Evolutionary conservation across 2,888 invertebrate genomes (phyloP).

Genomic region (Myopa tessellatipennis): DNA sequence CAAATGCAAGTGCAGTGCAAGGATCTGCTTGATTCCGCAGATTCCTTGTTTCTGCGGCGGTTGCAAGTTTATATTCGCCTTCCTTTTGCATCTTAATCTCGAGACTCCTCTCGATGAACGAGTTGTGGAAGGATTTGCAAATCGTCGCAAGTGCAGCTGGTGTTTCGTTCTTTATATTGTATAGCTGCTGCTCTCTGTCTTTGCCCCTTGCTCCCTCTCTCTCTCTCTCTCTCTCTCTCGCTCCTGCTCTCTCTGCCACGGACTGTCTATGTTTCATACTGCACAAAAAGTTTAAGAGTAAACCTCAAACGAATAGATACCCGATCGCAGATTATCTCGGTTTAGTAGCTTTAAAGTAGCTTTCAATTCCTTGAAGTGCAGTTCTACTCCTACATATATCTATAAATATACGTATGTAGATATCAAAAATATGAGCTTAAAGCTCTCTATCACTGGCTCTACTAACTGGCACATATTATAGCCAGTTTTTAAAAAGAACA

Average conservation of each 20-base stretch:
- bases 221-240: background rate
- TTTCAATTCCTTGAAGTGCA: no score
- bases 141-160: background rate
- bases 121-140: conserved; percentile 17
- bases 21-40: background rate
- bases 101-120: conserved; percentile 8
- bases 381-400: no score
- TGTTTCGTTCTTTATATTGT: background rate
- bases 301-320: no score
- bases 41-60: background rate
- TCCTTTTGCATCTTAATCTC: conserved; percentile 29
- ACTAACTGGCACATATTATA: no score
- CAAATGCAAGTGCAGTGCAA: conserved; percentile 17
- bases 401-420: no score
- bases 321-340: no score
- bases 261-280: background rate
- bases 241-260: background rate
- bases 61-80: conserved; percentile 19
- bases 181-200: background rate
- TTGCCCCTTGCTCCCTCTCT: background rate
- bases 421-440: no score
- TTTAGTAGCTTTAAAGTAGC: no score
- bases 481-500: no score
- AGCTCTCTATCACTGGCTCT: no score
- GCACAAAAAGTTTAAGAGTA: no score